phyloP scores from a whole-genome alignment of 1,140 invertebrate genomes.

The Bombus fervidus region DNA sequence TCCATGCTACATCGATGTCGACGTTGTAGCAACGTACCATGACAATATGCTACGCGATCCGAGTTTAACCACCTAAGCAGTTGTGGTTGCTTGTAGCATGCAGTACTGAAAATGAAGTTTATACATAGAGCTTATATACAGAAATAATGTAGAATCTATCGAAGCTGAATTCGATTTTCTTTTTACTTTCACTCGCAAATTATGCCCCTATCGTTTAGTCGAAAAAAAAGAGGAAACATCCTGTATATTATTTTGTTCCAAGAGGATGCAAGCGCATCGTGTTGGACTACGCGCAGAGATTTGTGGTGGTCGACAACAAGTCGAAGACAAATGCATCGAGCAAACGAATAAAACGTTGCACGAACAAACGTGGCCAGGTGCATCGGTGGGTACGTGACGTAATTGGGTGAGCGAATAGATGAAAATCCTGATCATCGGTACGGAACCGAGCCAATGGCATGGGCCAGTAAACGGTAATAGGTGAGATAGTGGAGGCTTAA shows the following conservation, averaged over 20 bases:
- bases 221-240: neutral
- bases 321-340: constrained; percentile 40
- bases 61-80: no score
- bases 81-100: no score
- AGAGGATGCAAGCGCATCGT: neutral
- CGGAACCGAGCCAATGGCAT: constrained; percentile 69
- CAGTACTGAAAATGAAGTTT: no score
- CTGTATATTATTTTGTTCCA: neutral
- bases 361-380: constrained; percentile 31
- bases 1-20: no score
- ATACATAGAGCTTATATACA: no score
- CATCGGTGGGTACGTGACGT: constrained; percentile 59
- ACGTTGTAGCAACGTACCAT: no score
- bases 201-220: neutral
- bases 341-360: constrained; percentile 35
- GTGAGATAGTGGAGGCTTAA: constrained; percentile 74
- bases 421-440: constrained; percentile 78
- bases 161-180: no score
- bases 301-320: constrained; percentile 15
- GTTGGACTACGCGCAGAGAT: constrained; percentile 16
- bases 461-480: constrained; percentile 70
- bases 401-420: constrained; percentile 73
- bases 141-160: no score
- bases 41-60: no score
- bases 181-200: neutral